Evolutionary conservation across 2,113 vertebrate genomes (phyloP).

Genomic region (Dermatemys mawii): DNA sequence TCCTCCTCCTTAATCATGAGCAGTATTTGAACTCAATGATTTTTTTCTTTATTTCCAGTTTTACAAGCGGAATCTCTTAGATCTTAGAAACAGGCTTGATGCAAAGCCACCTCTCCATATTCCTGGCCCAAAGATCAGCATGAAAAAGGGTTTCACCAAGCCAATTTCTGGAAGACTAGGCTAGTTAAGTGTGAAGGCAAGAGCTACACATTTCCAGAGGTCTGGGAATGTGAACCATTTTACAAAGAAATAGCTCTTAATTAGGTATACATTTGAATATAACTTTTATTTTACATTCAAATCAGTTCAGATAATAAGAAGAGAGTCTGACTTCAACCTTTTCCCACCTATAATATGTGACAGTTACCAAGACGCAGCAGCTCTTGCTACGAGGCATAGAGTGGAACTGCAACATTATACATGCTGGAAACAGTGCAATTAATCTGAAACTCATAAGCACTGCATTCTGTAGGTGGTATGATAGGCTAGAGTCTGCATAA

Average conservation of each 20-base stretch:
- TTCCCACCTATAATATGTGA: neutral
- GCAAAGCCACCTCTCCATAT: neutral
- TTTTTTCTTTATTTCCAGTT: neutral
- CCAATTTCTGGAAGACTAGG: neutral
- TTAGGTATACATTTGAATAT: neutral
- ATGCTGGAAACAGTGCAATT: neutral
- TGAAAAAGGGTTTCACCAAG: neutral
- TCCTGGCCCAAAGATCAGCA: neutral
- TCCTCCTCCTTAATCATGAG: neutral
- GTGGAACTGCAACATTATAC: accelerated
- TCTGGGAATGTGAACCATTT: neutral
- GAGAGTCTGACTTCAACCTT: neutral
- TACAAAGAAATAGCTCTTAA: accelerated
- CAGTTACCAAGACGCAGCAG: accelerated
- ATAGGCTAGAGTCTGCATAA: neutral
- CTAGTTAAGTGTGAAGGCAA: neutral
- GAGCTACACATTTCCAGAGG: neutral
- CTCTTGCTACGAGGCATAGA: accelerated
- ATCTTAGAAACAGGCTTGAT: neutral
- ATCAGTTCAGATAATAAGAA: neutral
- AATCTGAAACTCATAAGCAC: accelerated
- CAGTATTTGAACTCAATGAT: neutral
- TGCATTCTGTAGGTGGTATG: accelerated
- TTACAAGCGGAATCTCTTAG: neutral
- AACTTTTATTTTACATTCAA: neutral